These are phyloP conservation scores for Apogon talboti DNA, from an alignment of 2,797 vertebrate genomes.

Conservation along the genomic window DNA sequence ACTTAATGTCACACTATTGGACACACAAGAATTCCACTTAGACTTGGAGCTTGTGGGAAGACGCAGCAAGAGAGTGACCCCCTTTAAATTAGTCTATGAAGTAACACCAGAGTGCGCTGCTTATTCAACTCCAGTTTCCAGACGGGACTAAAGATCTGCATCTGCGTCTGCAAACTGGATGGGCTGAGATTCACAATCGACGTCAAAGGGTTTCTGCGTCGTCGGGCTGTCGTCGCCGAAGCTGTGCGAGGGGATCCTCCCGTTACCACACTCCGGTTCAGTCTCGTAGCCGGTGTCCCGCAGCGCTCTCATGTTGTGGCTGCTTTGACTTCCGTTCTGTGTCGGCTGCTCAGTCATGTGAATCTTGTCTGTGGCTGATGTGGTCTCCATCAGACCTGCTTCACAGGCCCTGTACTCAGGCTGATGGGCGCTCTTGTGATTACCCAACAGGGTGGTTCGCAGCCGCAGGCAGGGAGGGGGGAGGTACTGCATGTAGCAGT, in stretches of 20 bases:
- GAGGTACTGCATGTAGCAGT: constrained; percentile 97
- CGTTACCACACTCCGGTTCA: constrained; percentile 90
- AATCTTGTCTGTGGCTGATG: constrained; percentile 81
- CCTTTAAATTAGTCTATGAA: constrained; percentile 12
- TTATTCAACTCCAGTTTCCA: not conserved
- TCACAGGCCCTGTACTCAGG: constrained; percentile 90
- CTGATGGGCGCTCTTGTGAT: constrained; percentile 85
- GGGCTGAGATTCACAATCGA: constrained; percentile 90
- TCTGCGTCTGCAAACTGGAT: constrained; percentile 94
- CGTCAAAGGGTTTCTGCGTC: constrained; percentile 90
- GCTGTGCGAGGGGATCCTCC: constrained; percentile 83
- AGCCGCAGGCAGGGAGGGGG: constrained; percentile 91
- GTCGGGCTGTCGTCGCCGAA: constrained; percentile 77
- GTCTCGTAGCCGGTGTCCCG: constrained; percentile 96
- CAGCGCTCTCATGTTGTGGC: constrained; percentile 84
- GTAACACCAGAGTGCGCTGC: not conserved
- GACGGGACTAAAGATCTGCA: constrained; percentile 57
- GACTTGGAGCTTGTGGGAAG: constrained; percentile 8
- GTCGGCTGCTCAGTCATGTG: constrained; percentile 77
- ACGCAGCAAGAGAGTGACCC: constrained; percentile 9
- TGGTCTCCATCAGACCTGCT: constrained; percentile 88
- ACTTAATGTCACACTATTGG: constrained; percentile 21
- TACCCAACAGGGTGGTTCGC: constrained; percentile 87
- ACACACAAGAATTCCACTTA: constrained; percentile 18
- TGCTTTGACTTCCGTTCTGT: constrained; percentile 86